Conservation (phyloP, 1,140 invertebrate genomes). For the Zaprionus taronus region DNA sequence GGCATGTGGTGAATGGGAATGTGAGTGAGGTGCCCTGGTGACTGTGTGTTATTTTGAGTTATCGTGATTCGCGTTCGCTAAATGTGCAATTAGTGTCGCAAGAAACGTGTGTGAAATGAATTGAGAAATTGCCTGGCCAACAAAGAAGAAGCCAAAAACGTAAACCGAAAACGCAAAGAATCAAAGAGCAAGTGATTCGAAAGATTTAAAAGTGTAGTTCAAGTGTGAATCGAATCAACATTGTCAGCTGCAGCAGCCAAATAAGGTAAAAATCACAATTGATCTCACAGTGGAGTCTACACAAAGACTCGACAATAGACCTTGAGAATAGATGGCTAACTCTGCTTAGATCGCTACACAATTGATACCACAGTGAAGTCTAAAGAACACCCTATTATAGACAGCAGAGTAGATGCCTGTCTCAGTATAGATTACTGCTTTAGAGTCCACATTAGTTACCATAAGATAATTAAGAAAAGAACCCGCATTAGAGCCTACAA, state of each 20-base stretch:
- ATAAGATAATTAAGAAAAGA: no score
- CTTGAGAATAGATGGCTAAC: not conserved
- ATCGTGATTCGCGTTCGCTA: constrained; percentile 64
- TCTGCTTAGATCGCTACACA: not conserved
- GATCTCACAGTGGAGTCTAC: not conserved
- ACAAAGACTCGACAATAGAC: not conserved
- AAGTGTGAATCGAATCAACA: not conserved
- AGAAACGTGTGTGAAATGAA: constrained; percentile 64
- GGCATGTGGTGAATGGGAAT: constrained; percentile 8
- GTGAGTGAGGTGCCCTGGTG: constrained; percentile 34
- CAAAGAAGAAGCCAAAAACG: not conserved
- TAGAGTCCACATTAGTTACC: no score
- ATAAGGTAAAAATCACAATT: not conserved
- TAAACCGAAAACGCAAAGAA: constrained; percentile 6
- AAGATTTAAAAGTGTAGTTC: not conserved
- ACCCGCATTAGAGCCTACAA: no score
- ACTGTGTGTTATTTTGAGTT: constrained; percentile 74
- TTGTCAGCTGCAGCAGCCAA: not conserved
- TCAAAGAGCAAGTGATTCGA: constrained; percentile 4
- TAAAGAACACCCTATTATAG: no score
- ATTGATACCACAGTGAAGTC: no score
- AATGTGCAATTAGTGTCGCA: constrained; percentile 79
- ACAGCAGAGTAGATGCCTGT: no score
- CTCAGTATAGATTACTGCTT: no score
- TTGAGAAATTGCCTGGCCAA: constrained; percentile 54